Percentiles rank a stretch among this genome's conserved stretches.
These are phyloP conservation scores for Cephus runcator DNA, from an alignment of 2,888 invertebrate genomes.

Conservation along the genomic window DNA sequence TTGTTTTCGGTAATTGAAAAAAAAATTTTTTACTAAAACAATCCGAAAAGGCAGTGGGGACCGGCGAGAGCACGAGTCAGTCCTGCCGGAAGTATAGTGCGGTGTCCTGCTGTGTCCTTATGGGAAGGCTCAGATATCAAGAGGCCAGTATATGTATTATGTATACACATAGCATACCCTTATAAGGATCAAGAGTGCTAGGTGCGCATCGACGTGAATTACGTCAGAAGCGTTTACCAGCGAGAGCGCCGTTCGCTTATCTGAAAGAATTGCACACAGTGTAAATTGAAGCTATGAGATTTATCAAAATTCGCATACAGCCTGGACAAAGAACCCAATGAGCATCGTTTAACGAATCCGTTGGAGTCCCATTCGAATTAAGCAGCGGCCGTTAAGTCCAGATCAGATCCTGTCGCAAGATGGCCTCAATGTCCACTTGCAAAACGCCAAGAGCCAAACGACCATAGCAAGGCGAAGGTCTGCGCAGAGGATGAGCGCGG, in stretches of 20 bases:
- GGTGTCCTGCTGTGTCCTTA: not conserved
- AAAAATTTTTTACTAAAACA: no score
- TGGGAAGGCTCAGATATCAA: not conserved
- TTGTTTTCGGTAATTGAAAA: no score
- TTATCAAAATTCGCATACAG: not conserved
- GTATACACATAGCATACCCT: no score
- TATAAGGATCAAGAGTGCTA: no score
- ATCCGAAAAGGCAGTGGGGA: not conserved
- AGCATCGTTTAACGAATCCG: not conserved
- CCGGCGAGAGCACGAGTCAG: not conserved
- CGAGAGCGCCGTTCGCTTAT: not conserved
- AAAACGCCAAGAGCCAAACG: not conserved
- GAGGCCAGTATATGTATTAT: not conserved
- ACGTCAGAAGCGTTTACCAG: not conserved
- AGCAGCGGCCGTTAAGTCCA: not conserved
- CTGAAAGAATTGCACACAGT: not conserved
- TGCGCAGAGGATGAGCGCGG: not conserved
- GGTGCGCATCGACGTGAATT: not conserved
- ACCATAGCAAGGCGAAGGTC: not conserved
- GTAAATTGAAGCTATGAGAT: not conserved
- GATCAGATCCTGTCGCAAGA: not conserved
- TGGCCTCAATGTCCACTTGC: not conserved
- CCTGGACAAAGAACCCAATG: not conserved
- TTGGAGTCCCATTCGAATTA: not conserved
- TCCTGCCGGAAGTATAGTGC: not conserved